Evolutionary conservation across 2,888 invertebrate genomes (phyloP), one percentile per base, ranked within the genome.

Genomic region (Cantharis flavilabris): DNA sequence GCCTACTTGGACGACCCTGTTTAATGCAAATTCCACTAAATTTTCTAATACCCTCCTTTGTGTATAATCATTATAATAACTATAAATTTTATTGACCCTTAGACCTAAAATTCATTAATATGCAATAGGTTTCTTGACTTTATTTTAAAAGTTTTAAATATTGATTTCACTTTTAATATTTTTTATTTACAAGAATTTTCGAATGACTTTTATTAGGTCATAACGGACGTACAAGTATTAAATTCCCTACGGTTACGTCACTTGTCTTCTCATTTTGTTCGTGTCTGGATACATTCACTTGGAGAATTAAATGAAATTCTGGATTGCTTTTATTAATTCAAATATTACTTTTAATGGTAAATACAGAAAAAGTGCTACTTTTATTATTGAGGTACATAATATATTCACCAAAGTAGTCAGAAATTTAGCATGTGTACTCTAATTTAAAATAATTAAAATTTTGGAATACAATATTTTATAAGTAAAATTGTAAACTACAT

Each of bases 241-340:
- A 76, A 76, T 76, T 76, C 76, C 72, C 72, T 69, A 76, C 62
- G 72, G 70, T 62, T 28, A 70, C 76, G 76, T 76, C 76, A 70
- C 72, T 76, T 72, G 76, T 76, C 72, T 69, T 76, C 28, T 33
- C 72, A 69, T 69, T 76, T 76, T 76, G 26, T 64, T 76, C 70
- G 72, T 26, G 28, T 63, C 67, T 70, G 23, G 71, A 67, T 67
- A 67, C 65, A 67, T 67, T 67, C 65, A n/a, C 14, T 71, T 71
- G 71, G n/a, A 71, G 49, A 75, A 71, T 75, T 71, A 67, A 67
- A 67, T 67, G 20, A 67, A 67, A 67, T 67, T 67, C 23, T 67
- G n/a, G 26, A 67, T 67, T 67, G 9, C 65, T n/a, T 49, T 33
- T 49, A 49, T 49, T 49, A 33, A n/a, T 49, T 7, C 2, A 49